Percentiles rank a stretch among this genome's conserved stretches.
phyloP scores from a whole-genome alignment of 2,113 vertebrate genomes.

The Enhydra lutris region DNA sequence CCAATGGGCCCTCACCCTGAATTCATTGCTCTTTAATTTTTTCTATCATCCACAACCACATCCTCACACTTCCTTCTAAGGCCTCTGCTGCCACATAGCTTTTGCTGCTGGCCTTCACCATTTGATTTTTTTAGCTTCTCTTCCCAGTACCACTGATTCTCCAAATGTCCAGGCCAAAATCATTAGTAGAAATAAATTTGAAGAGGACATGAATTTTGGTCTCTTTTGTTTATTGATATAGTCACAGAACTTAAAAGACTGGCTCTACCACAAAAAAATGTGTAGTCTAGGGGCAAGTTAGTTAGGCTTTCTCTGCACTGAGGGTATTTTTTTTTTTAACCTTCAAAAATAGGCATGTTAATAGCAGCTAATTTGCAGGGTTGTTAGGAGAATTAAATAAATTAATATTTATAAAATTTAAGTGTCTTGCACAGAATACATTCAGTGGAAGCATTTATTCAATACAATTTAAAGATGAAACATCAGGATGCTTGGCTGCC shows the following conservation, averaged over 20 bases:
- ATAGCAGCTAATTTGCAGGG: background rate
- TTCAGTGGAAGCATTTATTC: background rate
- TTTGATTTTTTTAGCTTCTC: background rate
- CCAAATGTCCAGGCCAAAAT: background rate
- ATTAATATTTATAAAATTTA: slow-evolving; percentile 25
- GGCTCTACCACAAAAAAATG: background rate
- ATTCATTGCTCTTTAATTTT: background rate
- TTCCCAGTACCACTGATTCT: background rate
- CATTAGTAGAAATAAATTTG: background rate
- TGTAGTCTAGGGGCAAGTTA: background rate
- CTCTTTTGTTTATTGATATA: background rate
- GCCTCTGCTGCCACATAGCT: background rate
- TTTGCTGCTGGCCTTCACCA: background rate
- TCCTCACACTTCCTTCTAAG: background rate
- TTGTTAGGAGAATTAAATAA: slow-evolving; percentile 7
- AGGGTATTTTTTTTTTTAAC: background rate
- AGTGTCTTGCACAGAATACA: background rate
- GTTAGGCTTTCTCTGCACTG: background rate
- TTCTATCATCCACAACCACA: background rate
- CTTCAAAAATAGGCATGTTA: background rate
- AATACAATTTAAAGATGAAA: background rate
- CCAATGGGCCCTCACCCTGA: background rate
- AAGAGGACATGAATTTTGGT: background rate
- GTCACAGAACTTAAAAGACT: background rate
- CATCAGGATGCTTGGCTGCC: background rate